Evolutionary conservation across 2,888 invertebrate species (phyloP).

Genomic region (Andrena fulva): DNA sequence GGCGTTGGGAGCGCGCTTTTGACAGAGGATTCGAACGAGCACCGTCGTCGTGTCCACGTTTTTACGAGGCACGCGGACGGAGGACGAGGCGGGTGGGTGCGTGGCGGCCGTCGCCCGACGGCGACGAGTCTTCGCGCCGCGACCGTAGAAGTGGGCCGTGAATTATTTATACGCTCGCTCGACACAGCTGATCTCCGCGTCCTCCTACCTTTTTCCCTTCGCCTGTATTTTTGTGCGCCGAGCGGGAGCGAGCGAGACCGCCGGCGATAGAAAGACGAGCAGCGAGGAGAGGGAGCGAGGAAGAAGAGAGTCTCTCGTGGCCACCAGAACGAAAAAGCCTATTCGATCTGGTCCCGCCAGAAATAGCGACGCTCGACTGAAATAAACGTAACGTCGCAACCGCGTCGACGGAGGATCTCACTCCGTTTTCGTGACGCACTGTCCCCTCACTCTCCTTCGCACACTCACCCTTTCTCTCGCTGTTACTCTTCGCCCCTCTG

Average conservation of each 20-base stretch:
- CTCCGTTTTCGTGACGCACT: conserved; percentile 41
- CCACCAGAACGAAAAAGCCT: conserved; percentile 68
- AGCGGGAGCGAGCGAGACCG: conserved; percentile 21
- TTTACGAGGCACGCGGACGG: background rate
- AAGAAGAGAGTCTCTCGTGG: conserved; percentile 29
- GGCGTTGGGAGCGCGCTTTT: conserved; percentile 36
- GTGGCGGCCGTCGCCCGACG: conserved; percentile 22
- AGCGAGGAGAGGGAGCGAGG: conserved; percentile 4
- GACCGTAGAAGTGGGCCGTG: conserved; percentile 70
- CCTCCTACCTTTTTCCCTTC: conserved; percentile 62
- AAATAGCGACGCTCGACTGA: conserved; percentile 67
- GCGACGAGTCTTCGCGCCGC: conserved; percentile 42
- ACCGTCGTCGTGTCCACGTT: background rate
- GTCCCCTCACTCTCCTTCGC: background rate
- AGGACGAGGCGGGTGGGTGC: conserved; percentile 9
- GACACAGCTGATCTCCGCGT: conserved; percentile 70
- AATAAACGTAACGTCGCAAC: conserved; percentile 63
- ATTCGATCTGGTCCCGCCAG: conserved; percentile 64
- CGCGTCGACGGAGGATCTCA: conserved; percentile 59
- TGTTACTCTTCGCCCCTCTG: background rate
- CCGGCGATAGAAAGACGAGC: conserved; percentile 9
- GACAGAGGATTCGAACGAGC: conserved; percentile 43
- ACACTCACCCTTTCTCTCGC: background rate
- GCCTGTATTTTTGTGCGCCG: conserved; percentile 67
- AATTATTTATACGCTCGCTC: conserved; percentile 71